Evolutionary conservation across 2,797 vertebrate species (phyloP).

Genomic region (Pachyuromys duprasi): DNA sequence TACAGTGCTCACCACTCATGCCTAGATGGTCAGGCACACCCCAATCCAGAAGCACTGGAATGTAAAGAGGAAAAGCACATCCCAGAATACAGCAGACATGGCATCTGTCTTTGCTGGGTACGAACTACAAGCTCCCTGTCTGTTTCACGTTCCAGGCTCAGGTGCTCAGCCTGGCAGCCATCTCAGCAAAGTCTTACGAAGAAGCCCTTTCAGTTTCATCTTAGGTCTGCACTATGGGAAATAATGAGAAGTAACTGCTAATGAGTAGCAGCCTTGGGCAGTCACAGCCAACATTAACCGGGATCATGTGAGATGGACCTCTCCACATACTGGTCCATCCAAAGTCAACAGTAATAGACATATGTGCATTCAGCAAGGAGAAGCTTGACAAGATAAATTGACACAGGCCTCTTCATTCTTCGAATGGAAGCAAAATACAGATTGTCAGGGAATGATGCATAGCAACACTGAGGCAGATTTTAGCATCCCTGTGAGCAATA

Average conservation of each 20-base stretch:
- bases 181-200: slow-evolving; percentile 10
- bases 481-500: not conserved
- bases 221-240: slow-evolving; percentile 20
- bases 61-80: not conserved
- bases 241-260: slow-evolving; percentile 61
- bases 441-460: slow-evolving; percentile 64
- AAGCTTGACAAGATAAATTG: slow-evolving; percentile 61
- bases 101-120: not conserved
- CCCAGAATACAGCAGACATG: not conserved
- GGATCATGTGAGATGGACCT: not conserved
- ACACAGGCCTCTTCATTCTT: slow-evolving; percentile 42
- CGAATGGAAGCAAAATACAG: slow-evolving; percentile 59
- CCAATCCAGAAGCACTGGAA: not conserved
- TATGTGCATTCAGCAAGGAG: slow-evolving; percentile 66
- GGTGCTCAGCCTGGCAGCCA: not conserved
- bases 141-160: not conserved
- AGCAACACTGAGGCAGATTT: slow-evolving; percentile 47
- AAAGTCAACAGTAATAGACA: slow-evolving; percentile 55
- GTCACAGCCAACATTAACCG: slow-evolving; percentile 59
- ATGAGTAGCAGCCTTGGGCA: slow-evolving; percentile 67
- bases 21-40: not conserved
- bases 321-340: not conserved
- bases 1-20: not conserved
- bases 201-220: slow-evolving; percentile 22
- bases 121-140: not conserved